Evolutionary conservation across 2,888 invertebrate genomes (phyloP).

Genomic region (Panzeria rudis): DNA sequence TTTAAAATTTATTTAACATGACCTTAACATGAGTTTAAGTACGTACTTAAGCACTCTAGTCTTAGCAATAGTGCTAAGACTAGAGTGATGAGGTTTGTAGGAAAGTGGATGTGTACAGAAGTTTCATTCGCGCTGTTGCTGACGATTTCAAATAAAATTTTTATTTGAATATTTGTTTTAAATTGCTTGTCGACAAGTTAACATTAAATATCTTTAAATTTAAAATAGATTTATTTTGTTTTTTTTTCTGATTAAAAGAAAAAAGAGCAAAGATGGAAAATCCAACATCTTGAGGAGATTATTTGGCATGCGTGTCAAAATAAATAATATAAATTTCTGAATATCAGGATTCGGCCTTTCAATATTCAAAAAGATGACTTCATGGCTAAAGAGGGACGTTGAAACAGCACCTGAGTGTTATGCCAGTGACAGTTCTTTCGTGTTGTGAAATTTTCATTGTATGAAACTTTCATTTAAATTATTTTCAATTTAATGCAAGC

Average conservation of each 20-base stretch:
- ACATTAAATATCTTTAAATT: slow-evolving; percentile 7
- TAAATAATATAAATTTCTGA: slow-evolving; percentile 12
- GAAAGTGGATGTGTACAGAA: background rate
- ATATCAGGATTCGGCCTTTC: slow-evolving; percentile 26
- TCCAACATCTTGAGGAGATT: slow-evolving; percentile 45
- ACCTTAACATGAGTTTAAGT: slow-evolving; percentile 60
- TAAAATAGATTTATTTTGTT: background rate
- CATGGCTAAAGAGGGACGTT: background rate
- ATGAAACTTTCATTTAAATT: slow-evolving; percentile 44
- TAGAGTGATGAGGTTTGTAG: slow-evolving; percentile 17
- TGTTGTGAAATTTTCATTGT: slow-evolving; percentile 30
- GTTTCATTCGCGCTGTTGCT: background rate
- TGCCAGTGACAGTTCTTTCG: slow-evolving; percentile 43
- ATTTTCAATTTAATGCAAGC: slow-evolving; percentile 25
- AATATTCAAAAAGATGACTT: slow-evolving; percentile 13
- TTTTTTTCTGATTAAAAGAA: background rate
- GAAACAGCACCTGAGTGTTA: background rate
- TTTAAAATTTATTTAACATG: slow-evolving; percentile 56
- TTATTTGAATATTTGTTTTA: slow-evolving; percentile 42
- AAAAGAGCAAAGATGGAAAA: background rate
- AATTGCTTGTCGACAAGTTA: slow-evolving; percentile 24
- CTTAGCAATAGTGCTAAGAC: background rate
- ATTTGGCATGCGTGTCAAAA: slow-evolving; percentile 56
- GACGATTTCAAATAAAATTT: slow-evolving; percentile 9
- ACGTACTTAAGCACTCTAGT: slow-evolving; percentile 30